Percentiles rank a stretch among this genome's conserved stretches.
phyloP scores from a whole-genome alignment of 1,140 invertebrate species.

The Formica exsecta region DNA sequence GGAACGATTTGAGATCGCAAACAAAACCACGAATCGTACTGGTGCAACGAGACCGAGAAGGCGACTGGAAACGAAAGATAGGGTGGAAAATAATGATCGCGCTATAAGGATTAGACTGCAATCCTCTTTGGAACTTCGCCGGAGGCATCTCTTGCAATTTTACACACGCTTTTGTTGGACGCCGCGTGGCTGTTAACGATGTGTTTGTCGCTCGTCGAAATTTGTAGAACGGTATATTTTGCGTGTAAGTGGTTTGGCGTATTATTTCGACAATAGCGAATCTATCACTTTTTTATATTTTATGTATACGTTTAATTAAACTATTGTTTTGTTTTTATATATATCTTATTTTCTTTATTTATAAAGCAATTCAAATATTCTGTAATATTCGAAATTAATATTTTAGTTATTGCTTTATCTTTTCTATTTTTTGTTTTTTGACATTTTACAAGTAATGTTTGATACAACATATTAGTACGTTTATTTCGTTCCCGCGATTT shows the following conservation, averaged over 20 bases:
- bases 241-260: background rate
- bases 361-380: background rate
- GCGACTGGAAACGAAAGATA: background rate
- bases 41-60: background rate
- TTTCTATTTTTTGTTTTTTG: background rate
- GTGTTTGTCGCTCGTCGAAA: background rate
- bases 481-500: slow-evolving; percentile 28
- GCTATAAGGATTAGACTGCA: slow-evolving; percentile 46
- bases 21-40: slow-evolving; percentile 23
- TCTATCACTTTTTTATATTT: background rate
- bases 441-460: background rate
- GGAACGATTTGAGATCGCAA: slow-evolving; percentile 37
- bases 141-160: background rate
- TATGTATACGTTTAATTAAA: background rate
- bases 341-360: background rate
- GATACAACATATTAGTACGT: slow-evolving; percentile 24
- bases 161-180: background rate
- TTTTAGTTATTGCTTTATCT: background rate
- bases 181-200: slow-evolving; percentile 24
- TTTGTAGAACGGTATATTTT: background rate
- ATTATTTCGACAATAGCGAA: background rate
- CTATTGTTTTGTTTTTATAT: no score
- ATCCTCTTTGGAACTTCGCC: background rate
- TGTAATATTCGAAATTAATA: background rate
- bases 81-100: slow-evolving; percentile 39